Evolutionary conservation across 1,140 invertebrate species (phyloP).

Genomic region (Formica exsecta): DNA sequence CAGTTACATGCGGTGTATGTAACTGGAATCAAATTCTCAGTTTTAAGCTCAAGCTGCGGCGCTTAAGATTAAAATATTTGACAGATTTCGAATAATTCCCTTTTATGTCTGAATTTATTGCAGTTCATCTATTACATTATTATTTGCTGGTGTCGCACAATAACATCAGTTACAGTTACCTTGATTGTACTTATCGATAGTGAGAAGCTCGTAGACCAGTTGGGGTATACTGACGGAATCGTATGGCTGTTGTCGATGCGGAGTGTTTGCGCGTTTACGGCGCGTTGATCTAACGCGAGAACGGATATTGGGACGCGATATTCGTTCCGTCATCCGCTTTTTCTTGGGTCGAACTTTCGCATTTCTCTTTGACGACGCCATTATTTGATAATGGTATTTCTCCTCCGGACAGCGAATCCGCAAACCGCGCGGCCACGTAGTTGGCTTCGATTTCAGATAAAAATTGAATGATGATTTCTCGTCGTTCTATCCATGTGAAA

Average conservation of each 20-base stretch:
- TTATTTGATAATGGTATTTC: conserved; percentile 54
- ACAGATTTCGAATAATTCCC: not conserved
- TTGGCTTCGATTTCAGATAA: conserved; percentile 19
- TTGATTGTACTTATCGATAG: conserved; percentile 63
- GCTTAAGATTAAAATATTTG: not conserved
- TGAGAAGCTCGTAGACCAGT: conserved; percentile 70
- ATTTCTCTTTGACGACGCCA: conserved; percentile 62
- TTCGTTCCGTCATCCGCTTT: not conserved
- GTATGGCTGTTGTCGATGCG: conserved; percentile 18
- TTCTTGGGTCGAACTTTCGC: not conserved
- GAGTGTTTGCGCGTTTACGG: conserved; percentile 37
- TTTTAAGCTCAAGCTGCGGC: not conserved
- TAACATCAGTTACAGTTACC: conserved; percentile 19
- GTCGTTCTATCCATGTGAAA: not conserved
- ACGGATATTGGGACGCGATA: not conserved
- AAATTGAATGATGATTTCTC: conserved; percentile 24
- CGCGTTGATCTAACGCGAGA: not conserved
- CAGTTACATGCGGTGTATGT: not conserved
- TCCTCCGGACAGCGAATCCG: not conserved
- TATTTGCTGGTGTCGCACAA: not conserved
- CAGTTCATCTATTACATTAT: not conserved
- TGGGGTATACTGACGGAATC: conserved; percentile 50
- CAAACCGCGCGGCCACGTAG: conserved; percentile 9
- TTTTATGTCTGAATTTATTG: not conserved
- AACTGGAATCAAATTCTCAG: not conserved